These are phyloP conservation scores for Scleropages formosus DNA, from an alignment of 2,797 vertebrate species.

Conservation along the genomic window DNA sequence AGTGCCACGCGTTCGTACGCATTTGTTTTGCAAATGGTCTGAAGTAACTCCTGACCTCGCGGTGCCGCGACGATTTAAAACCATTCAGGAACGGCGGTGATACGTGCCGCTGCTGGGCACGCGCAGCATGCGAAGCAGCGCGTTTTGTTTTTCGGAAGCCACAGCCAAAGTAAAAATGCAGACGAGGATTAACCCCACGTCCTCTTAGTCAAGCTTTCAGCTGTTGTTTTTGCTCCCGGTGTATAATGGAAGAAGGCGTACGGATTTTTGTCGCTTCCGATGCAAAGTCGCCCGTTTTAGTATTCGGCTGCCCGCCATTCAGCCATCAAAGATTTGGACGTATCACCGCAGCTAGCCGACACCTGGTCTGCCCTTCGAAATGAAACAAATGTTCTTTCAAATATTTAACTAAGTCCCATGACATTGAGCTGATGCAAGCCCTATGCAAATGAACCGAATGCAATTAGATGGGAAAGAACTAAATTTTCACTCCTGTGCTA, in stretches of 20 bases:
- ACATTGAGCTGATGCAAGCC: background rate
- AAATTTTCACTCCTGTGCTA: background rate
- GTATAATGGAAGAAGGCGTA: background rate
- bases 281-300: background rate
- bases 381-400: background rate
- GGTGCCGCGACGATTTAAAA: background rate
- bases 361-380: background rate
- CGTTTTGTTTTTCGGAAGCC: background rate
- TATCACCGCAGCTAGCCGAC: background rate
- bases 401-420: background rate
- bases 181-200: too few relatives aligned
- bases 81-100: background rate
- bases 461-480: background rate
- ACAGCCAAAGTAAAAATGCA: background rate
- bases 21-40: constrained; percentile 5
- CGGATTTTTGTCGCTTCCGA: background rate
- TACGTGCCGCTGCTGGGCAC: background rate
- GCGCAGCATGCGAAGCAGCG: too few relatives aligned
- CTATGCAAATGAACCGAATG: background rate
- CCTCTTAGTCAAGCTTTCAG: background rate
- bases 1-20: background rate
- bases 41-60: constrained; percentile 2
- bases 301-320: background rate
- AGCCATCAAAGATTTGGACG: background rate
- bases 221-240: background rate